Evolutionary conservation across 2,888 invertebrate species (phyloP), one percentile per base, ranked within the genome.

Genomic region (Euzophera pinguis): DNA sequence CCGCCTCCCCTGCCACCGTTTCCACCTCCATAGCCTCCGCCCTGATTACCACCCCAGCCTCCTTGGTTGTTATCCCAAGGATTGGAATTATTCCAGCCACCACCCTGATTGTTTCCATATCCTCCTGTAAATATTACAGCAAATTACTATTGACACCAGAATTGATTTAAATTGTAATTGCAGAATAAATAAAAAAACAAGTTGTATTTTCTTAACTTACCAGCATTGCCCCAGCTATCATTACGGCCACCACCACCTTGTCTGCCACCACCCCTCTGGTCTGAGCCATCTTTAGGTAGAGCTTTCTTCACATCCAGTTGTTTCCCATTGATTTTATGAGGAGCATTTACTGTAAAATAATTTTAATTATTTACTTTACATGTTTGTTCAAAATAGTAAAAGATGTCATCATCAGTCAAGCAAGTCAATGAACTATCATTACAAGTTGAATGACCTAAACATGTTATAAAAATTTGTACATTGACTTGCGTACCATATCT

Each of bases 221-320:
- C 78, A 57, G 70, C 69, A 69, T 70, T 80, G 17, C 85, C 85
- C 85, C 86, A 84, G 58, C 54, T 84, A 49, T 86, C 84, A 64
- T 72, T 82, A 61, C 85, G 72, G 50, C 78, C 63, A 81, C 84
- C 58, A 69, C 84, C 75, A 64, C 92, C 75, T 76, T 79, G 79
- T 57, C 91, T 84, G 41, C 92, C 90, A 35, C 92, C 91, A 56
- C 91, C 85, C 56, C 92, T 84, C 41, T 91, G 91, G 4, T 92
- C 91, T 38, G 92, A 90, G 29, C 93, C 92, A 64, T 96, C 95
- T 78, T 97, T 97, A 53, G 97, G 96, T 38, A 98, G 86, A 5
- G 98, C 98, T 87, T 98, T 98, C 76, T 98, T 98, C 0, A 98
- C 98, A 84, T 98, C 98, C 29, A 98, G 93, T 69, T 94, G 94